These are phyloP conservation scores for Sapajus apella DNA, from an alignment of 2,113 vertebrate species.

Conservation along the genomic window DNA sequence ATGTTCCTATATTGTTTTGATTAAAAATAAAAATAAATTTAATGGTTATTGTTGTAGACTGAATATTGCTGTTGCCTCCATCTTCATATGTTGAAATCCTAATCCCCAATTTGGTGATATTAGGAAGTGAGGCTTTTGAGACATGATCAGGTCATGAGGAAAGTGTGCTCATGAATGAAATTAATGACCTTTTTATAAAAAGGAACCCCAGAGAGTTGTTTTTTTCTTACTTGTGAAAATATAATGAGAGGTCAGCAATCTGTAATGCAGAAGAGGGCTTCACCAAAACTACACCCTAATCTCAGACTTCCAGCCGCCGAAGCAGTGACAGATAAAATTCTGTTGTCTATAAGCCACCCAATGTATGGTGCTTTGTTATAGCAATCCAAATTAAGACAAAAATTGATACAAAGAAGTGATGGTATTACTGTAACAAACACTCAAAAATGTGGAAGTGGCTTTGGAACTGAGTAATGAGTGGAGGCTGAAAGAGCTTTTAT, in stretches of 20 bases:
- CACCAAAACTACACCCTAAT: not conserved
- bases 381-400: not conserved
- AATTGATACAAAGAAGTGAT: not conserved
- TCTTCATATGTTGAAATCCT: not conserved
- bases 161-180: not conserved
- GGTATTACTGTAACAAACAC: not conserved
- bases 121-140: not conserved
- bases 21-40: not conserved
- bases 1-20: not conserved
- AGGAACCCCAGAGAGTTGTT: not conserved
- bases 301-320: not conserved
- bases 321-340: not conserved
- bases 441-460: not conserved
- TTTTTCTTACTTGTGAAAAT: not conserved
- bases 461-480: not conserved
- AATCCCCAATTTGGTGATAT: not conserved
- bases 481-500: not conserved
- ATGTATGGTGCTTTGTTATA: not conserved
- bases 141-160: not conserved
- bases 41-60: not conserved
- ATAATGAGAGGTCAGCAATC: not conserved
- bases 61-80: not conserved
- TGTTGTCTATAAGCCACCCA: not conserved
- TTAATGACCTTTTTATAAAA: not conserved
- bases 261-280: not conserved